phyloP scores from a whole-genome alignment of 1,140 invertebrate species.

The Patella vulgata region DNA sequence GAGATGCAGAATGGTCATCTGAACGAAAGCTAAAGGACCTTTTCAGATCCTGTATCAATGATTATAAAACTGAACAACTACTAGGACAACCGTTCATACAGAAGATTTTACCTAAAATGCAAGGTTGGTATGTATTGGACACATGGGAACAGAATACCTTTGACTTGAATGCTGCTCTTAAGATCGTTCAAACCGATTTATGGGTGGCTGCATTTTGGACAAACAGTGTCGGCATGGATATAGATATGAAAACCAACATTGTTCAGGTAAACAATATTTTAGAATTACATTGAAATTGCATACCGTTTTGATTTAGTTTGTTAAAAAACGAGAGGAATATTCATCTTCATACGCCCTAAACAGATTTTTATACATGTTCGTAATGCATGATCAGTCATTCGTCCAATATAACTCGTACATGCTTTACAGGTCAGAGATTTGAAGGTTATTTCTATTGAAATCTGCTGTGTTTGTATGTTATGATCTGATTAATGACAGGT shows the following conservation, averaged over 20 bases:
- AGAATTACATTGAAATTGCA: not conserved
- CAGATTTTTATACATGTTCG: too few relatives aligned
- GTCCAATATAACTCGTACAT: too few relatives aligned
- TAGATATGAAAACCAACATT: constrained; percentile 28
- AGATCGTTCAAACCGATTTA: constrained; percentile 51
- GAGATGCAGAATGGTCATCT: constrained; percentile 38
- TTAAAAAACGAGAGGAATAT: too few relatives aligned
- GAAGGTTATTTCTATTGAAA: too few relatives aligned
- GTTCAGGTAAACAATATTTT: constrained; percentile 38
- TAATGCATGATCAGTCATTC: too few relatives aligned
- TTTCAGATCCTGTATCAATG: constrained; percentile 54
- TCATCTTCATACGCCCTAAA: too few relatives aligned
- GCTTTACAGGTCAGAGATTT: too few relatives aligned
- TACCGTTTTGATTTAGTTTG: too few relatives aligned
- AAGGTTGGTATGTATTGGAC: constrained; percentile 55
- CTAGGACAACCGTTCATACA: constrained; percentile 47
- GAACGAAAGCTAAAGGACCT: constrained; percentile 59
- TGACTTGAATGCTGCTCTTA: constrained; percentile 44
- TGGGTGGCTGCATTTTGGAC: constrained; percentile 57
- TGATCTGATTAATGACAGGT: too few relatives aligned
- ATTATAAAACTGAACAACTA: constrained; percentile 43
- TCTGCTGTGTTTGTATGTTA: too few relatives aligned
- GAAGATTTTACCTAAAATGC: constrained; percentile 42
- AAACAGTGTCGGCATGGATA: constrained; percentile 36
- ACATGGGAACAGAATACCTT: constrained; percentile 34